Conservation (phyloP, 2,888 invertebrate species). For the Eupithecia subfuscata region DNA sequence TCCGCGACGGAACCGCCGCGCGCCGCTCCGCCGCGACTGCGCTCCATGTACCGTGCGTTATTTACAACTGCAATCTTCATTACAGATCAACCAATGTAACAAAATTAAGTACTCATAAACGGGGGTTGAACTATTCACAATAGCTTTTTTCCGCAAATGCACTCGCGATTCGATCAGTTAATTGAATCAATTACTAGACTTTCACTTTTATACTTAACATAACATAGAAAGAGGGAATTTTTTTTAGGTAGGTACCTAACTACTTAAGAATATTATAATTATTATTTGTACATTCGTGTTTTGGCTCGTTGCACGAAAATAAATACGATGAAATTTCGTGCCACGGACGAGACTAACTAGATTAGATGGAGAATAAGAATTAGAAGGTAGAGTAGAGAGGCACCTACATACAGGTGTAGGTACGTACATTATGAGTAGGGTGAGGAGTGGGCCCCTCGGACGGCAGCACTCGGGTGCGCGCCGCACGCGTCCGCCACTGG, state of each 20-base stretch:
- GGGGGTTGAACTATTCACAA: background rate
- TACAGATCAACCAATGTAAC: constrained; percentile 5
- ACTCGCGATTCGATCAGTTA: background rate
- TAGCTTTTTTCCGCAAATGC: background rate
- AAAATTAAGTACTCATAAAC: background rate
- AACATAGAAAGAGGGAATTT: background rate
- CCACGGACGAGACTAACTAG: background rate
- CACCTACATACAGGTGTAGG: constrained; percentile 4
- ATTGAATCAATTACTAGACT: background rate
- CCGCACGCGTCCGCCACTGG: constrained; percentile 8
- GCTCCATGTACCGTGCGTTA: background rate
- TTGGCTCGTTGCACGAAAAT: constrained; percentile 5
- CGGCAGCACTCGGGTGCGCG: constrained; percentile 51
- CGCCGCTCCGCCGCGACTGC: background rate
- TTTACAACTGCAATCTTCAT: constrained; percentile 19
- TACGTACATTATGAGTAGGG: constrained; percentile 11
- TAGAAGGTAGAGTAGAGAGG: background rate
- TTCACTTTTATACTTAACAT: background rate
- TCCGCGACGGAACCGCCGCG: background rate
- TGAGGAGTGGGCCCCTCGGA: constrained; percentile 44
- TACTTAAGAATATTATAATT: constrained; percentile 5
- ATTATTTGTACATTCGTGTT: constrained; percentile 15
- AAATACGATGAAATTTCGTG: background rate
- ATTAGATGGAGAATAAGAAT: constrained; percentile 5
- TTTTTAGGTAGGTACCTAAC: constrained; percentile 8